phyloP scores from a whole-genome alignment of 2,888 invertebrate species.

The Ferrisia virgata region DNA sequence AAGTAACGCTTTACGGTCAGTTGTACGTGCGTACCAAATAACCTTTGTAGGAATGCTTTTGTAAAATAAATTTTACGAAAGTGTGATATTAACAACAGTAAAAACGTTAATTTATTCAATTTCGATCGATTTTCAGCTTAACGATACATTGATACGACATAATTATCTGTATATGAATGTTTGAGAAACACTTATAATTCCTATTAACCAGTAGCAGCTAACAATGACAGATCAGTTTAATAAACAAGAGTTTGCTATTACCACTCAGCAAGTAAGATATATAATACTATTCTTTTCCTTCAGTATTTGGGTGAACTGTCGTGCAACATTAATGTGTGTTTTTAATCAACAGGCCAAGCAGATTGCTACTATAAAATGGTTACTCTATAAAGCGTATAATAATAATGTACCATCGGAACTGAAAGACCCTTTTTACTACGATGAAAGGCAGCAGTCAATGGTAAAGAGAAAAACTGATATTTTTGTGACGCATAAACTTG shows the following conservation, averaged over 20 bases:
- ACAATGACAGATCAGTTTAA: slow-evolving; percentile 4
- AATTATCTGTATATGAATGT: not conserved
- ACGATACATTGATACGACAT: not conserved
- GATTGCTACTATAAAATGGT: slow-evolving; percentile 93
- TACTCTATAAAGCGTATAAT: slow-evolving; percentile 92
- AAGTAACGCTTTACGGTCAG: not conserved
- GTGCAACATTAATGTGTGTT: too few relatives aligned
- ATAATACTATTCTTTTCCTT: too few relatives aligned
- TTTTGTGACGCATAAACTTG: not conserved
- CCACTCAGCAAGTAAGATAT: slow-evolving; percentile 32
- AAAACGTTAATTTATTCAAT: not conserved
- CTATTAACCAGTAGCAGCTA: not conserved
- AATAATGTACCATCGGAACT: slow-evolving; percentile 90
- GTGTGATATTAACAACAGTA: not conserved
- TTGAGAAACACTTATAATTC: not conserved
- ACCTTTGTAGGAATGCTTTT: too few relatives aligned
- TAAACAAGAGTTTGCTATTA: not conserved
- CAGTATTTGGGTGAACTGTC: not conserved
- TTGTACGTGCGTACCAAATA: not conserved
- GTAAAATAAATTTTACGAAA: too few relatives aligned
- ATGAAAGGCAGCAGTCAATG: slow-evolving; percentile 52
- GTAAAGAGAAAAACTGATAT: not conserved
- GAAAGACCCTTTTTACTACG: slow-evolving; percentile 89
- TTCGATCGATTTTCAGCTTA: not conserved
- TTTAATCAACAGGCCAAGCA: slow-evolving; percentile 83